A percentile compares a stretch with the other conserved stretches of the same genome.
Conservation (phyloP, 2,888 invertebrate species). For the Hypomecis punctinalis region DNA sequence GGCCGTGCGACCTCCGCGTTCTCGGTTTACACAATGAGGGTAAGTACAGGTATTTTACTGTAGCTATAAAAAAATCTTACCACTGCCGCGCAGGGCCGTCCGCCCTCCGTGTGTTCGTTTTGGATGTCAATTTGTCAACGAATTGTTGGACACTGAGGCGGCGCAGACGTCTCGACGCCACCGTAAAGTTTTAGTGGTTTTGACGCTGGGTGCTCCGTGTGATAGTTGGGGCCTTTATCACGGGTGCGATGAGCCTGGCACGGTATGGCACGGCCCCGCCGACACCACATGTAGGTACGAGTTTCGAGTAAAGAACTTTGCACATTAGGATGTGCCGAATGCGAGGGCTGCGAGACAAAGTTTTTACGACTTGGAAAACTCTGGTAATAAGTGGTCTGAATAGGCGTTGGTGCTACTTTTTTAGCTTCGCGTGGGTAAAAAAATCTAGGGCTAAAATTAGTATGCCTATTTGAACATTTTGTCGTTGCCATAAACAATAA, state of each 20-base stretch:
- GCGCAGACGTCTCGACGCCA: slow-evolving; percentile 60
- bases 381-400: slow-evolving; percentile 20
- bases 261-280: slow-evolving; percentile 78
- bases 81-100: slow-evolving; percentile 56
- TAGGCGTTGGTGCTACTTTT: slow-evolving; percentile 10
- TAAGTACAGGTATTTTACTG: slow-evolving; percentile 15
- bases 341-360: slow-evolving; percentile 17
- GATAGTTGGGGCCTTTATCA: slow-evolving; percentile 76
- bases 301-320: slow-evolving; percentile 65
- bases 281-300: slow-evolving; percentile 72
- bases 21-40: slow-evolving; percentile 56
- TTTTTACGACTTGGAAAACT: slow-evolving; percentile 30
- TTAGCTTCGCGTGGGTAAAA: neutral
- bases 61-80: slow-evolving; percentile 48
- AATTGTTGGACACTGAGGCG: slow-evolving; percentile 44
- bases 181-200: slow-evolving; percentile 76
- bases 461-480: neutral
- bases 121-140: slow-evolving; percentile 51
- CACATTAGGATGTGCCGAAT: slow-evolving; percentile 51
- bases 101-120: slow-evolving; percentile 58
- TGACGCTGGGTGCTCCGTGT: slow-evolving; percentile 77
- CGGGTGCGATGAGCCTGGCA: slow-evolving; percentile 72
- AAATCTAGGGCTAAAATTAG: slow-evolving; percentile 7
- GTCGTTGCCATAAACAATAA: neutral
- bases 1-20: slow-evolving; percentile 47